A percentile compares a stretch with the other conserved stretches of the same genome.
phyloP scores from a whole-genome alignment of 1,140 invertebrate genomes.

The Schmidtea mediterranea region DNA sequence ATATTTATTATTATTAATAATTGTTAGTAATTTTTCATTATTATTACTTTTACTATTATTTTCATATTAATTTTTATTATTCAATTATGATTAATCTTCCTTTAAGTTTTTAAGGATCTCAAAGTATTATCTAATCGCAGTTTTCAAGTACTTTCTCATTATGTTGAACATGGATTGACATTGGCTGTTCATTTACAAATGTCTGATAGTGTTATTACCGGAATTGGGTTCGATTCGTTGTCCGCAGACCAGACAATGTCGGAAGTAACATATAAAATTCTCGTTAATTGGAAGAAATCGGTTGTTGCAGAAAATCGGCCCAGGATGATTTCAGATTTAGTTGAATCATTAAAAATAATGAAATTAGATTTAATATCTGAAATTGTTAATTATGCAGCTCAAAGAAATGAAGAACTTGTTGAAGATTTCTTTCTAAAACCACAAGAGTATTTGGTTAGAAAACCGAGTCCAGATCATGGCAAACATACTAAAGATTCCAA shows the following conservation, averaged over 20 bases:
- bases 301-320: too few relatives aligned
- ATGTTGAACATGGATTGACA: constrained; percentile 19
- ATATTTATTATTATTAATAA: too few relatives aligned
- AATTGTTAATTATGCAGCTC: too few relatives aligned
- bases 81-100: not conserved
- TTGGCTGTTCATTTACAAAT: constrained; percentile 22
- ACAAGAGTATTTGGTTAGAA: too few relatives aligned
- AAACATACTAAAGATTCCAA: too few relatives aligned
- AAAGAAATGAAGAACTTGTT: too few relatives aligned
- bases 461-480: too few relatives aligned
- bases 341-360: too few relatives aligned
- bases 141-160: constrained; percentile 15
- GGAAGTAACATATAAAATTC: constrained; percentile 19
- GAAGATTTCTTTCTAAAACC: too few relatives aligned
- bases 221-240: constrained; percentile 24
- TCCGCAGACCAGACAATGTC: constrained; percentile 17
- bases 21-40: too few relatives aligned
- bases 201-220: constrained; percentile 22
- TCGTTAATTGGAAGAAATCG: not conserved
- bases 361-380: too few relatives aligned
- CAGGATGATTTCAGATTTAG: too few relatives aligned
- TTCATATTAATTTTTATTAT: not conserved
- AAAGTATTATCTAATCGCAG: constrained; percentile 17
- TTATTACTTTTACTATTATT: not conserved
- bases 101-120: constrained; percentile 21